Evolutionary conservation across 2,113 vertebrate genomes (phyloP).

Genomic region (Balaenoptera acutorostrata): DNA sequence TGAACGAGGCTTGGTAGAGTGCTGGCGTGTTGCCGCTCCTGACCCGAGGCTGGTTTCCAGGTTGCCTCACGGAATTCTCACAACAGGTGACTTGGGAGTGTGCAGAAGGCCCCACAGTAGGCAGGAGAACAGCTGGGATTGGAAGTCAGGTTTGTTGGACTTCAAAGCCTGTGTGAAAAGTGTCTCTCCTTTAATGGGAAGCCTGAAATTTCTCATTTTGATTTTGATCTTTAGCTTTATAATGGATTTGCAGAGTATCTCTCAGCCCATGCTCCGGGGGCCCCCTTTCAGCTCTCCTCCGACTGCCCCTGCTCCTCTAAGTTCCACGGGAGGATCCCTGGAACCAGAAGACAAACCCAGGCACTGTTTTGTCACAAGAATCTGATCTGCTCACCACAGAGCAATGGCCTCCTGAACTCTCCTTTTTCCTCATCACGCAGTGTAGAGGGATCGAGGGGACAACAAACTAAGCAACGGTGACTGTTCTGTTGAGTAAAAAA

Average conservation of each 20-base stretch:
- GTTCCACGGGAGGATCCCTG: neutral
- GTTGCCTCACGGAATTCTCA: neutral
- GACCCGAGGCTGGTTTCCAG: neutral
- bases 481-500: neutral
- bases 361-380: conserved; percentile 23
- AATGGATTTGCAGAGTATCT: neutral
- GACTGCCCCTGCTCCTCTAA: neutral
- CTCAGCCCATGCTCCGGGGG: fast-evolving
- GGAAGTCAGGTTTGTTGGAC: neutral
- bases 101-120: neutral
- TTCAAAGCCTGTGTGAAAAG: neutral
- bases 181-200: neutral
- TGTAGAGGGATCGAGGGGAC: neutral
- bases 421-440: neutral
- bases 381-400: conserved; percentile 34
- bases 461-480: neutral
- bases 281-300: neutral
- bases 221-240: neutral
- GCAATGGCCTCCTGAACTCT: neutral
- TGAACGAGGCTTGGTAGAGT: neutral
- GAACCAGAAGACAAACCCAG: neutral
- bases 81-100: neutral
- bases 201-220: neutral
- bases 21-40: too few species aligned
- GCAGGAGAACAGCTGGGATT: neutral